Evolutionary conservation across 2,888 invertebrate genomes (phyloP), one percentile per base, ranked within the genome.

Genomic region (Drosophila melanocephala): DNA sequence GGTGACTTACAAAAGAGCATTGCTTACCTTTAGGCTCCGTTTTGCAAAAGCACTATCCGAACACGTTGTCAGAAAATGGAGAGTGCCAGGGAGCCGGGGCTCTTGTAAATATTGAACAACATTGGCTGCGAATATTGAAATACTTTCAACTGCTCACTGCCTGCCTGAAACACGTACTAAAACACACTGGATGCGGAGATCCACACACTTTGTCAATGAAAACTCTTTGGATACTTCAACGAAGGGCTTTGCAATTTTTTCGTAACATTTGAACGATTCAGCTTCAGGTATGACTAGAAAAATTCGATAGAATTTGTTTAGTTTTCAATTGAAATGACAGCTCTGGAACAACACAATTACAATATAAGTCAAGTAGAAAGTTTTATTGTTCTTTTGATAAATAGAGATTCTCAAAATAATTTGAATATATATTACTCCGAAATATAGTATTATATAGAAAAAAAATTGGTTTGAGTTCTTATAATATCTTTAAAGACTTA

Each of bases 61-160:
- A 33, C 62, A 67, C 51, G 52, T 66, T 70, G 39, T 50, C 42
- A 55, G n/a, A 53, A 53, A 55, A n/a, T 35, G 26, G 32, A 26
- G 30, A 50, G 51, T 16, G 33, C n/a, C 35, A 57, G 32, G 28
- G 37, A 7, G 33, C 12, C 28, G 28, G 50, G 28, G 44, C 47
- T 32, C 50, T 62, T 60, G 62, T 76, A 87, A 87, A 90, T 88
- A 87, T 87, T 88, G 83, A 79, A 70, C 79, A 83, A 74, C 86
- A 90, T 77, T 77, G 73, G 84, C 59, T 71, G 71, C 72, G 87
- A 89, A 87, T 87, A 90, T 87, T 84, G 84, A 90, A 87, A 83
- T 79, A 71, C 77, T 77, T 74, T 73, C 56, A 56, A 32, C 56
- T 39, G 32, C n/a, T 35, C 26, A 5, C 39, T 37, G 52, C 28